Conservation (phyloP, 35 echinoderm and acorn worm genomes). For the Apostichopus japonicus region DNA sequence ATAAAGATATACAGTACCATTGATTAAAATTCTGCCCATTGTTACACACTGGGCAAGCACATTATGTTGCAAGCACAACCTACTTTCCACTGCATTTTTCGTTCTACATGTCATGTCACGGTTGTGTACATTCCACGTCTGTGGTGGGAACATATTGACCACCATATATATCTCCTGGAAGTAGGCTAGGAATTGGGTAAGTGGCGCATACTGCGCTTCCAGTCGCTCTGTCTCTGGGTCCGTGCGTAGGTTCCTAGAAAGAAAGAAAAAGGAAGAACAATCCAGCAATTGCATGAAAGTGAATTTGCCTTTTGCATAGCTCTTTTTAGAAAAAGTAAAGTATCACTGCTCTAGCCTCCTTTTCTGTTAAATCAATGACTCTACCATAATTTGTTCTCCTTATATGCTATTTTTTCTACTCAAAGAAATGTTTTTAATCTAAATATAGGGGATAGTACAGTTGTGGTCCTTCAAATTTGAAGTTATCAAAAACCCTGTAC, state of each 20-base stretch:
- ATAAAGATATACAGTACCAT: too few relatives aligned
- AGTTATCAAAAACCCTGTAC: too few relatives aligned
- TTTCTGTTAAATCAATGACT: conserved; percentile 53
- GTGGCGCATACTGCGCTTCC: not conserved
- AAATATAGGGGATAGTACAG: too few relatives aligned
- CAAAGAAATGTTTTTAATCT: too few relatives aligned
- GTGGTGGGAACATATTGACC: not conserved
- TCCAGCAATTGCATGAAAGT: too few relatives aligned
- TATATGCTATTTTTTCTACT: too few relatives aligned
- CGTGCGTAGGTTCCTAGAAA: conserved; percentile 22
- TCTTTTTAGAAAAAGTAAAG: conserved; percentile 30
- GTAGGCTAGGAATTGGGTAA: not conserved
- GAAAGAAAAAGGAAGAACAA: conserved; percentile 15
- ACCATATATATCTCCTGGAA: conserved; percentile 14
- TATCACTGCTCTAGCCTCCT: conserved; percentile 9
- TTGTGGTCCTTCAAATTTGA: too few relatives aligned
- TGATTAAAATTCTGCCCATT: too few relatives aligned
- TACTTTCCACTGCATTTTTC: conserved; percentile 26
- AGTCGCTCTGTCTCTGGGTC: conserved; percentile 29
- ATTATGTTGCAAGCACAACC: not conserved
- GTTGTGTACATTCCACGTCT: conserved; percentile 31
- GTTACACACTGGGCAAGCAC: too few relatives aligned
- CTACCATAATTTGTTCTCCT: not conserved
- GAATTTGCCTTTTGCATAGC: conserved; percentile 33
- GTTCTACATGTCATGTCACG: not conserved